Evolutionary conservation across 2,888 invertebrate species (phyloP).

Genomic region (Clusia tigrina): DNA sequence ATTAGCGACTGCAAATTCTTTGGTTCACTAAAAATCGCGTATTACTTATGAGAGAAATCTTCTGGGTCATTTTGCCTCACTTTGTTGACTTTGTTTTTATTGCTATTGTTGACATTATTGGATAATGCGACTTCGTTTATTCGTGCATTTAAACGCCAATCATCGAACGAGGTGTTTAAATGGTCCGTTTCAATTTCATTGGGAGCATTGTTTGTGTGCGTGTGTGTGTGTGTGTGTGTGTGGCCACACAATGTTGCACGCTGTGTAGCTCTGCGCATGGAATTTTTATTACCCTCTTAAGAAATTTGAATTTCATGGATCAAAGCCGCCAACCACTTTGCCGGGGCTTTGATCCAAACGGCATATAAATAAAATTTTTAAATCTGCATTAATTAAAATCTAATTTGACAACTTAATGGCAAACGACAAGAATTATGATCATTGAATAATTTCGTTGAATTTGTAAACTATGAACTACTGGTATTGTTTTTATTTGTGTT

Average conservation of each 20-base stretch:
- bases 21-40: not conserved
- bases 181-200: too few relatives aligned
- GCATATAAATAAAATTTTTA: constrained; percentile 19
- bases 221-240: too few relatives aligned
- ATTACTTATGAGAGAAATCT: not conserved
- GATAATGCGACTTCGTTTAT: too few relatives aligned
- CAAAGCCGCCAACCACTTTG: not conserved
- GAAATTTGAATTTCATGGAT: constrained; percentile 4
- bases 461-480: constrained; percentile 19
- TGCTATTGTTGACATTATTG: not conserved
- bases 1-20: not conserved
- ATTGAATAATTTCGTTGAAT: constrained; percentile 19
- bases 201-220: too few relatives aligned
- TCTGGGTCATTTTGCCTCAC: not conserved
- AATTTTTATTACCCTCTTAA: constrained; percentile 6
- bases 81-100: not conserved
- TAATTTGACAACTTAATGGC: constrained; percentile 29
- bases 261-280: not conserved
- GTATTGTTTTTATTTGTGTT: too few relatives aligned
- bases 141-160: too few relatives aligned
- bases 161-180: not conserved
- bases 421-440: constrained; percentile 25
- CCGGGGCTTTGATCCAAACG: not conserved
- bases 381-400: too few relatives aligned
- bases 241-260: not conserved